Percentiles rank a stretch among this genome's conserved stretches.
These are phyloP conservation scores for Porites evermanni DNA, from an alignment of 92 coral and sea anemone species.

Conservation along the genomic window DNA sequence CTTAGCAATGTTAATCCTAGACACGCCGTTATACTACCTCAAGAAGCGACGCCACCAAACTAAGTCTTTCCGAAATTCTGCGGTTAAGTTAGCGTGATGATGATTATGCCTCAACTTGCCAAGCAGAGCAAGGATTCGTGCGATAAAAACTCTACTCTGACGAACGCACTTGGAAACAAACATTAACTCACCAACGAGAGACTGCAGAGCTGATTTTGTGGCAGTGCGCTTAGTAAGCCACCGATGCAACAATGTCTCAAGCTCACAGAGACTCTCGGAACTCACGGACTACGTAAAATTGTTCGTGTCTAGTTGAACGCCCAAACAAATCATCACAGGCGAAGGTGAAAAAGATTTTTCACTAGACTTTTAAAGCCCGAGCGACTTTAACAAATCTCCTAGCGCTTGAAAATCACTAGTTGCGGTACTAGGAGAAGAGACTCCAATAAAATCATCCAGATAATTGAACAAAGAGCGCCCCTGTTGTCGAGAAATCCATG, in stretches of 20 bases:
- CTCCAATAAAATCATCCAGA: constrained; percentile 61
- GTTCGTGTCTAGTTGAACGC: constrained; percentile 41
- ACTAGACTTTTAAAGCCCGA: constrained; percentile 48
- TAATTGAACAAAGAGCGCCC: constrained; percentile 44
- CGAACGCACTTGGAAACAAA: constrained; percentile 17
- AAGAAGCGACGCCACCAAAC: constrained; percentile 55
- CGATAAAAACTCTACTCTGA: constrained; percentile 51
- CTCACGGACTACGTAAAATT: constrained; percentile 46
- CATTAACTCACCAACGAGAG: constrained; percentile 44
- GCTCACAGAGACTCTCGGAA: constrained; percentile 21
- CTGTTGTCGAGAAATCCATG: constrained; percentile 20
- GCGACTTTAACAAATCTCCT: neutral
- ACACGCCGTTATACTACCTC: constrained; percentile 49
- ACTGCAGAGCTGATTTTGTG: constrained; percentile 43
- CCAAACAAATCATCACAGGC: constrained; percentile 33
- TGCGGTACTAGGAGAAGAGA: constrained; percentile 1
- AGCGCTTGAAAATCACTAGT: neutral
- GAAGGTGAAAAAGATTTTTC: constrained; percentile 49
- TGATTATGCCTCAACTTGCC: constrained; percentile 34
- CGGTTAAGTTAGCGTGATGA: constrained; percentile 26
- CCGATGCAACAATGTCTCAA: constrained; percentile 6
- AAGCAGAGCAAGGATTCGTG: constrained; percentile 36
- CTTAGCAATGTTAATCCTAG: constrained; percentile 4
- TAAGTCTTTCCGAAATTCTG: constrained; percentile 35
- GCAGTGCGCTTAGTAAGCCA: constrained; percentile 25